Conservation (phyloP, 2,888 invertebrate genomes). For the Polyploca ridens region DNA sequence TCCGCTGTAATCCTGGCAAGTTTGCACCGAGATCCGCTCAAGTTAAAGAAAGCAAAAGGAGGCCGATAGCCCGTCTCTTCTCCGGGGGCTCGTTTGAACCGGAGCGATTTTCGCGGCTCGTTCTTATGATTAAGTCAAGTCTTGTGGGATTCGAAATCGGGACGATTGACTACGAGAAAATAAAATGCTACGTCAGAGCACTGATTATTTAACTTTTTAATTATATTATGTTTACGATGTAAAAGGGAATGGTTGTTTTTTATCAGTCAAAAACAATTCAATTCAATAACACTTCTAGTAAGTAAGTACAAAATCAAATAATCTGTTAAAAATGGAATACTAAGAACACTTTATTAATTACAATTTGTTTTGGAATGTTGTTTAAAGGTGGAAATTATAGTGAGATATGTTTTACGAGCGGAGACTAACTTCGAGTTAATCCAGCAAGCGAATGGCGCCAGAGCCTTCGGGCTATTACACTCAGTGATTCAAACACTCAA, state of each 20-base stretch:
- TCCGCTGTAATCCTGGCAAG: constrained; percentile 66
- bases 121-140: constrained; percentile 82
- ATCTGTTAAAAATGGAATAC: too few species aligned
- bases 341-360: too few species aligned
- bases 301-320: too few species aligned
- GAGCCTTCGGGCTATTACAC: not conserved
- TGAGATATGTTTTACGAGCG: not conserved
- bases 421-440: not conserved
- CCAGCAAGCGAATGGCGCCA: constrained; percentile 4
- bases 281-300: too few species aligned
- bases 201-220: constrained; percentile 21
- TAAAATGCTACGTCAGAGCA: constrained; percentile 33
- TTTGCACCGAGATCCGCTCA: constrained; percentile 35
- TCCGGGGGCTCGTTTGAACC: constrained; percentile 76
- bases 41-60: constrained; percentile 48
- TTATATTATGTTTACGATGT: constrained; percentile 2
- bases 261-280: too few species aligned
- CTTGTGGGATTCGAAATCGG: constrained; percentile 70
- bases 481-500: constrained; percentile 4
- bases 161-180: constrained; percentile 32
- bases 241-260: too few species aligned
- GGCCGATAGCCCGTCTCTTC: constrained; percentile 62
- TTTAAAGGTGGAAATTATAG: not conserved
- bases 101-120: constrained; percentile 78
- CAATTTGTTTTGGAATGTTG: too few species aligned